Evolutionary conservation across 2,888 invertebrate genomes (phyloP).

Genomic region (Brachyptera putata): DNA sequence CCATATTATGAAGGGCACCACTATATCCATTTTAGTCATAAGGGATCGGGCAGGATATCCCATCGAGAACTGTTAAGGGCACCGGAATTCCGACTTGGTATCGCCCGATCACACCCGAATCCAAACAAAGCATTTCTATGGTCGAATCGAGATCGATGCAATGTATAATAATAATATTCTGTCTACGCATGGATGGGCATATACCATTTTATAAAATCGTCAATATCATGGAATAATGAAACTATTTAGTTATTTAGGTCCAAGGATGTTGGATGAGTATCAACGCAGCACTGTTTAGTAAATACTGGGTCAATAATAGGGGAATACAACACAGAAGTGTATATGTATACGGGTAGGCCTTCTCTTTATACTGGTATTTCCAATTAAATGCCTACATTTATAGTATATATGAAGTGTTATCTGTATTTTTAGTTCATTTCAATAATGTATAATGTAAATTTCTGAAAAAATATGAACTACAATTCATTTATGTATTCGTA

Average conservation of each 20-base stretch:
- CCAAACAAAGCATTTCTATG: not conserved
- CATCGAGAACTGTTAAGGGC: not conserved
- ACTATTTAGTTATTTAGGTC: not conserved
- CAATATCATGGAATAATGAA: not conserved
- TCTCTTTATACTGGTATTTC: too few relatives aligned
- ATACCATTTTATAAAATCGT: not conserved
- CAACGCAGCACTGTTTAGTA: not conserved
- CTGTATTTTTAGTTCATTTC: too few relatives aligned
- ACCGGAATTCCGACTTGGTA: conserved; percentile 7
- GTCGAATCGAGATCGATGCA: not conserved
- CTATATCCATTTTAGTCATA: too few relatives aligned
- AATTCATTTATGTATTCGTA: too few relatives aligned
- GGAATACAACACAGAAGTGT: too few relatives aligned
- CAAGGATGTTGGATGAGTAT: not conserved
- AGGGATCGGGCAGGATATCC: not conserved
- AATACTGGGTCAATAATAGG: not conserved
- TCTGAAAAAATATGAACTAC: too few relatives aligned
- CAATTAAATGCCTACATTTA: too few relatives aligned
- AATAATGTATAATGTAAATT: too few relatives aligned
- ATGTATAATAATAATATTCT: conserved; percentile 8
- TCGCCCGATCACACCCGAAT: conserved; percentile 2
- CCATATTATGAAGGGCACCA: too few relatives aligned
- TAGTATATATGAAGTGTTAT: too few relatives aligned
- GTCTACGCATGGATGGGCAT: not conserved
- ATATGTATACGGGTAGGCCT: too few relatives aligned